Evolutionary conservation across 1,140 invertebrate genomes (phyloP), one percentile per base, ranked within the genome.

Genomic region (Bradysia coprophila): DNA sequence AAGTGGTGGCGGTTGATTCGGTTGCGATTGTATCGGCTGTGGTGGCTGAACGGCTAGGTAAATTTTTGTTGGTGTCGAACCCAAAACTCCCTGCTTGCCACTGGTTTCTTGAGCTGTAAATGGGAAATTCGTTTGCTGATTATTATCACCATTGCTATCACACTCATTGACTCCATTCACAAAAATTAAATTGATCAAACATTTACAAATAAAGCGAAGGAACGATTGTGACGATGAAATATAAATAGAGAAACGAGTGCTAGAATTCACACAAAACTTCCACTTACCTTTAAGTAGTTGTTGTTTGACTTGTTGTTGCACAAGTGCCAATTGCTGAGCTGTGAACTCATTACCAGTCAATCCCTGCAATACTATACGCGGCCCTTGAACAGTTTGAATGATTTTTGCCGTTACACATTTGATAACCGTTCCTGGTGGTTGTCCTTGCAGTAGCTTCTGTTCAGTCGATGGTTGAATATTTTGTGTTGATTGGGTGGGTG

Each of bases 231-330:
- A n/a, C n/a, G n/a, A n/a, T n/a, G n/a, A n/a, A n/a, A n/a, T n/a
- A n/a, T n/a, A n/a, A n/a, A n/a, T n/a, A n/a, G n/a, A n/a, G n/a
- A n/a, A n/a, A n/a, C n/a, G n/a, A n/a, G n/a, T n/a, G n/a, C n/a
- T n/a, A n/a, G n/a, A n/a, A n/a, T n/a, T n/a, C n/a, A n/a, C n/a
- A n/a, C n/a, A n/a, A 31, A 8, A 31, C 33, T 36, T 36, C n/a
- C 10, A 36, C n/a, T 36, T 36, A 36, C 33, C 33, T 76, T 86
- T 87, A 23, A 87, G 63, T 23, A 88, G 56, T 54, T 88, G 83
- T 51, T 86, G 82, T 61, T 87, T 88, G 1, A 89, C 83, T 66
- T 89, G 84, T 49, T 84, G 78, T 51, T 88, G 83, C 1, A 89
- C 80, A 44, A 82, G 67, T 1, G 75, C 69, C 38, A 87, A 52